Conservation (phyloP, 2,113 vertebrate species). For the Dipodomys ordii region DNA sequence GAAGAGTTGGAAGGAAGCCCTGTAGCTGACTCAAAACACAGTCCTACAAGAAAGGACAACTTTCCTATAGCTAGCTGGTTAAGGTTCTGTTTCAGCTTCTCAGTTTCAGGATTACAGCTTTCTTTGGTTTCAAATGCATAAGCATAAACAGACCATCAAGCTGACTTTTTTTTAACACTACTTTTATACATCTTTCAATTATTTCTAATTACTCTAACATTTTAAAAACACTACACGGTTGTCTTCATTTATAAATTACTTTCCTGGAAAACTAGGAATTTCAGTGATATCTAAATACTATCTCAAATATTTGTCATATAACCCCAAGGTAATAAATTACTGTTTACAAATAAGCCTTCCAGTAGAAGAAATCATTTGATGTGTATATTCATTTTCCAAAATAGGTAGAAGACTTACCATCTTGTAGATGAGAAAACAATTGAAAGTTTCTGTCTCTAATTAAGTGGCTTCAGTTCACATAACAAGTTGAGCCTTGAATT, state of each 20-base stretch:
- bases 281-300: background rate
- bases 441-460: background rate
- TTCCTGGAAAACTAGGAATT: background rate
- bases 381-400: constrained; percentile 23
- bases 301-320: background rate
- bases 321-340: background rate
- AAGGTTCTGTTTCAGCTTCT: background rate
- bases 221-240: background rate
- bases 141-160: background rate
- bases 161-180: background rate
- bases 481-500: background rate
- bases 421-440: background rate
- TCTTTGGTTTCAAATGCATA: constrained; percentile 44
- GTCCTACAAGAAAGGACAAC: background rate
- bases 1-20: background rate
- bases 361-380: constrained; percentile 9
- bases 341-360: background rate
- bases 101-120: background rate
- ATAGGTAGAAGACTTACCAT: background rate
- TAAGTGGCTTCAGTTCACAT: background rate
- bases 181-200: background rate
- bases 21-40: background rate
- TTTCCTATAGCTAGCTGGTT: background rate
- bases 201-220: background rate
- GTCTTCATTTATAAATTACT: constrained; percentile 17